Evolutionary conservation across 2,888 invertebrate genomes (phyloP), one percentile per base, ranked within the genome.

Genomic region (Fabriciana adippe): DNA sequence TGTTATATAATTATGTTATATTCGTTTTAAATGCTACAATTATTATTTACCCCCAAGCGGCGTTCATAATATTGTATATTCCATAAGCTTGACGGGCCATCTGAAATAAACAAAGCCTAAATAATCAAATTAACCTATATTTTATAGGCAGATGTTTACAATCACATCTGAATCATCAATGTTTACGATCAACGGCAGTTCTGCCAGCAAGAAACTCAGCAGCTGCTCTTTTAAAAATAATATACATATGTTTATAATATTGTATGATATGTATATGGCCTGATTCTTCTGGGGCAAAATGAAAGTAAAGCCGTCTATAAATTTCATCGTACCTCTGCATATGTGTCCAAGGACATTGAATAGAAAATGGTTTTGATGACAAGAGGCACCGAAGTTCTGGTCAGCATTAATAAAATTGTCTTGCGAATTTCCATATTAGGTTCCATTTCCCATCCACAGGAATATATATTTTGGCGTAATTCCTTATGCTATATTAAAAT

Each of bases 41-140:
- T 14, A 6, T 47, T 59, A 45, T 35, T 72, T 75, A 78, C 16
- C 64, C 66, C 81, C 79, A 86, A 18, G 86, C 80, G 45, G 87
- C 88, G 70, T 84, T 87, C 82, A 87, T 85, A 6, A 88, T 70
- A 72, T 85, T 88, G 63, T 88, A 81, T 59, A 89, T 77, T 16
- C 81, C 77, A 61, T 88, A 88, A 2, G 84, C 75, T 66, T 87
- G 84, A 50, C 84, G 83, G 64, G 82, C 79, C 84, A 86, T 85
- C 88, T 88, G 82, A 65, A 86, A 84, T 16, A 5, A 72, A 73
- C 68, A 16, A 31, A 5, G 11, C n/a, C 21, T 11, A 53, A 0
- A 14, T 21, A 18, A 18, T 53, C 21, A 14, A 21, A 53, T 21
- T 14, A 14, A n/a, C n/a, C n/a, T n/a, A n/a, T n/a, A n/a, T n/a